Percentiles rank a stretch among this genome's conserved stretches.
phyloP scores from a whole-genome alignment of 2,888 invertebrate genomes.

The Anodontia alba region DNA sequence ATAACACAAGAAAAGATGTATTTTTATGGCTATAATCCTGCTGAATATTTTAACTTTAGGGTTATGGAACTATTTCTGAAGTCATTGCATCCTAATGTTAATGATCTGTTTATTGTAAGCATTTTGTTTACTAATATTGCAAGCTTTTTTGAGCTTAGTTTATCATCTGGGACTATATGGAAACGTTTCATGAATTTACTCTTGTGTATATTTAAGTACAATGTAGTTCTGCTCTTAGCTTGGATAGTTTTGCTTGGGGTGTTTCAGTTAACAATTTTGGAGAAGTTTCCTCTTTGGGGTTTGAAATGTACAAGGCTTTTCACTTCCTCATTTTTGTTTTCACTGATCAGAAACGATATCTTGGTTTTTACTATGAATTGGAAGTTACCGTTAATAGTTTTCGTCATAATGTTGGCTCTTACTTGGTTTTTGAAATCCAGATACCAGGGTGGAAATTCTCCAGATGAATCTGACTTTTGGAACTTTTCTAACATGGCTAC shows the following conservation, averaged over 20 bases:
- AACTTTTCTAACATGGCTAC: slow-evolving; percentile 81
- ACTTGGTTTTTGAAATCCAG: slow-evolving; percentile 26
- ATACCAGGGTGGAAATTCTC: slow-evolving; percentile 5
- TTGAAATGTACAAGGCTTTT: slow-evolving; percentile 81
- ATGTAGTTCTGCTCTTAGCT: slow-evolving; percentile 84
- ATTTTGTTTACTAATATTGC: slow-evolving; percentile 85
- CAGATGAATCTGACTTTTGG: slow-evolving; percentile 83
- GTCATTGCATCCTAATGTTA: slow-evolving; percentile 86
- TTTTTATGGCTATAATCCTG: slow-evolving; percentile 84
- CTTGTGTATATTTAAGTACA: slow-evolving; percentile 85
- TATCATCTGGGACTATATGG: slow-evolving; percentile 81
- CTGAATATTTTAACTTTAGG: slow-evolving; percentile 85
- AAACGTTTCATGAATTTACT: slow-evolving; percentile 83
- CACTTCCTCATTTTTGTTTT: slow-evolving; percentile 81
- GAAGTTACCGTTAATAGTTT: slow-evolving; percentile 70
- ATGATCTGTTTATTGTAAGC: slow-evolving; percentile 86
- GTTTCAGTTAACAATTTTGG: slow-evolving; percentile 84
- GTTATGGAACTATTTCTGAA: slow-evolving; percentile 85
- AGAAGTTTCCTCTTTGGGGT: slow-evolving; percentile 78
- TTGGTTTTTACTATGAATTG: slow-evolving; percentile 67
- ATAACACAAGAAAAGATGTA: slow-evolving; percentile 85
- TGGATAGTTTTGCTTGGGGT: slow-evolving; percentile 86
- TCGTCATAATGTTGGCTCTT: slow-evolving; percentile 66
- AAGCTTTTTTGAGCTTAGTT: slow-evolving; percentile 85
- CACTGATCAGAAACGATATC: slow-evolving; percentile 77